Conservation (phyloP, 1,140 invertebrate genomes). For the Cotesia glomerata region DNA sequence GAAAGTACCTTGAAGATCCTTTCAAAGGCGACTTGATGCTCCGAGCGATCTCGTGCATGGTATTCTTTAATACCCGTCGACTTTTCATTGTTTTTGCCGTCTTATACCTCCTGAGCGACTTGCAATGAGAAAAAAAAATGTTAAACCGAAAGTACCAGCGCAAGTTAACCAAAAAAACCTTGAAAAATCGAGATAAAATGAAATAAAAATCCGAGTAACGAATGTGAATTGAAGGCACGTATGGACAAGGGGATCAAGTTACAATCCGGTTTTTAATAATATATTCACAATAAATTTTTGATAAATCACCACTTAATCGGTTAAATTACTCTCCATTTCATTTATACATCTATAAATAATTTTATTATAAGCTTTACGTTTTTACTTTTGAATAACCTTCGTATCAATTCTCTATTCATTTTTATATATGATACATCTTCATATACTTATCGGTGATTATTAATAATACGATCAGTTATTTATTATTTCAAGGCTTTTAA, state of each 20-base stretch:
- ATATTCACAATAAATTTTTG: constrained; percentile 17
- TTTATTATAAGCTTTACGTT: not conserved
- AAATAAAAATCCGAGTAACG: not conserved
- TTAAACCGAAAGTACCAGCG: no score
- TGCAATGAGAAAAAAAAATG: not conserved
- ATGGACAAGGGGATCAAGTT: constrained; percentile 24
- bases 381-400: not conserved
- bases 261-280: constrained; percentile 23
- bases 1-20: constrained; percentile 35
- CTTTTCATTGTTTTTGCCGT: constrained; percentile 31
- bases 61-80: constrained; percentile 31
- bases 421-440: no score
- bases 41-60: constrained; percentile 21
- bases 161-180: not conserved
- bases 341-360: constrained; percentile 8
- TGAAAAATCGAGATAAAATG: not conserved
- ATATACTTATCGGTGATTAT: no score
- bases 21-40: constrained; percentile 29
- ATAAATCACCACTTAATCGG: not conserved
- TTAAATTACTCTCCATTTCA: constrained; percentile 1
- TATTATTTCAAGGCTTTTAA: no score
- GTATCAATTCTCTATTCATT: not conserved
- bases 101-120: constrained; percentile 2
- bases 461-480: no score
- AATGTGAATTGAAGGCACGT: constrained; percentile 25